phyloP scores from a whole-genome alignment of 2,888 invertebrate species.

The Eupithecia abbreviata region DNA sequence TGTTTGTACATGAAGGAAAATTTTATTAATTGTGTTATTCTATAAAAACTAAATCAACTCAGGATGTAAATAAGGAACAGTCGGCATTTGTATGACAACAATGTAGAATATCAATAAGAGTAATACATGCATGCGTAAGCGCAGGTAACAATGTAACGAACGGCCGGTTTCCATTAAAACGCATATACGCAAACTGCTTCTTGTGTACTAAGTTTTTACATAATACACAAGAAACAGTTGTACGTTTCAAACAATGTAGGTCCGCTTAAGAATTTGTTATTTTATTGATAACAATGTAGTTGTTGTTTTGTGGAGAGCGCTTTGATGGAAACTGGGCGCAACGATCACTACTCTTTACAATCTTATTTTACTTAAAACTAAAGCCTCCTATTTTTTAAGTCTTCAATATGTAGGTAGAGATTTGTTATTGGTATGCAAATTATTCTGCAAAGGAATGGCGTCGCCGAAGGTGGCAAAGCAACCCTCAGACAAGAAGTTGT shows the following conservation, averaged over 20 bases:
- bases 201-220: neutral
- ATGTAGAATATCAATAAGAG: neutral
- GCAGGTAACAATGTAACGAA: neutral
- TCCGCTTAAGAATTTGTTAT: neutral
- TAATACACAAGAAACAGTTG: neutral
- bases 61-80: neutral
- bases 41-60: neutral
- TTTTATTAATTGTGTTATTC: neutral
- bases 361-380: neutral
- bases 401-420: neutral
- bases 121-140: neutral
- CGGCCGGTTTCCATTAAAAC: neutral
- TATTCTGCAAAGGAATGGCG: neutral
- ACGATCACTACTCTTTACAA: neutral
- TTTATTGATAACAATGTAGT: neutral
- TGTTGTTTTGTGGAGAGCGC: neutral
- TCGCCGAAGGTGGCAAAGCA: neutral
- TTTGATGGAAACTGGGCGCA: neutral
- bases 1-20: neutral
- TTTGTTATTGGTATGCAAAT: neutral
- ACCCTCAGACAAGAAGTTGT: neutral
- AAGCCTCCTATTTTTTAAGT: neutral
- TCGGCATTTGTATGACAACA: neutral
- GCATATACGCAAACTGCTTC: neutral
- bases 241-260: constrained; percentile 1